These are phyloP conservation scores for Troides aeacus DNA, from an alignment of 2,888 invertebrate genomes.

Conservation along the genomic window DNA sequence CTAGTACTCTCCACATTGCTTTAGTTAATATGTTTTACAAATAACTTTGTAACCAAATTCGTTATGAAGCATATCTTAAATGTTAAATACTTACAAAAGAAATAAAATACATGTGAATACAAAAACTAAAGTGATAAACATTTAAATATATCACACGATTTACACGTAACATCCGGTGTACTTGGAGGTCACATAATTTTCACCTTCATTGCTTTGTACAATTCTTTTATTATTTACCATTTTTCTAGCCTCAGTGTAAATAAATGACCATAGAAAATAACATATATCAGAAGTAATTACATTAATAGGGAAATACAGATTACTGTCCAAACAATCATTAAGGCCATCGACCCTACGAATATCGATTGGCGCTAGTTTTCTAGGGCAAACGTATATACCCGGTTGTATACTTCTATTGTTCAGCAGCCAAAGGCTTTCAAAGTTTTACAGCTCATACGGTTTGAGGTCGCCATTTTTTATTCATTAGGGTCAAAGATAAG, in stretches of 20 bases:
- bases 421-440: slow-evolving; percentile 7
- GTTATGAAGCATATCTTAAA: neutral
- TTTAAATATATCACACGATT: neutral
- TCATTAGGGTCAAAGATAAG: slow-evolving; percentile 32
- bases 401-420: slow-evolving; percentile 24
- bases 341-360: slow-evolving; percentile 54
- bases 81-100: neutral
- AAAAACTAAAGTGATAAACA: neutral
- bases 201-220: neutral
- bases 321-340: slow-evolving; percentile 34
- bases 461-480: slow-evolving; percentile 6
- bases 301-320: neutral
- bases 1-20: too few species aligned
- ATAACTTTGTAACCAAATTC: neutral
- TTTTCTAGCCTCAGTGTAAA: too few species aligned
- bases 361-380: slow-evolving; percentile 56
- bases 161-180: neutral
- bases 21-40: too few species aligned
- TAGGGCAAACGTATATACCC: slow-evolving; percentile 51
- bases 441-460: slow-evolving; percentile 6
- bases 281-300: too few species aligned
- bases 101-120: neutral
- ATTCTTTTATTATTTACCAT: too few species aligned
- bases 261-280: too few species aligned
- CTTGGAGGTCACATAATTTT: neutral